Percentiles rank a stretch among this genome's conserved stretches.
phyloP scores from a whole-genome alignment of 2,113 vertebrate species.

The Leptodactylus fuscus region DNA sequence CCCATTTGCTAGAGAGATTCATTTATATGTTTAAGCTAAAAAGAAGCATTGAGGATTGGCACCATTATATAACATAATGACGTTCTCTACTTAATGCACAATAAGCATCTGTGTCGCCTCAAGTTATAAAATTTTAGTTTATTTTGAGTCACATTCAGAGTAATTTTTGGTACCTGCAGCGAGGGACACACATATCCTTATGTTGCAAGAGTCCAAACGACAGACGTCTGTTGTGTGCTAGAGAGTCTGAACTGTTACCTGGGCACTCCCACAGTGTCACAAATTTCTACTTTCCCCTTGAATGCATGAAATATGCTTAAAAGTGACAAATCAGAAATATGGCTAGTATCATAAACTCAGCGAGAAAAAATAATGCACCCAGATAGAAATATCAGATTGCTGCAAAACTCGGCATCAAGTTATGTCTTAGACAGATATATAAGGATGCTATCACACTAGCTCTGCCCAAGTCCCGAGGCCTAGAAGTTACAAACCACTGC shows the following conservation, averaged over 20 bases:
- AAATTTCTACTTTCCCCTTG: background rate
- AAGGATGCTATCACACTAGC: no score
- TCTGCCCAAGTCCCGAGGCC: no score
- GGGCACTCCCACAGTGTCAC: background rate
- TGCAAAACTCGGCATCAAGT: no score
- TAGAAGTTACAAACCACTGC: no score
- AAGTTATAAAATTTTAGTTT: background rate
- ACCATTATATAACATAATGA: background rate
- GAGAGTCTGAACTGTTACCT: background rate
- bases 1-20: background rate
- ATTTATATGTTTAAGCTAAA: constrained; percentile 2
- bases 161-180: background rate
- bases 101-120: background rate
- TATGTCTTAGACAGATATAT: no score
- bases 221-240: background rate
- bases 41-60: background rate
- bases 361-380: no score
- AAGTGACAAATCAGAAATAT: no score
- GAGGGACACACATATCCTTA: background rate
- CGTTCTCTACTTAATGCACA: background rate
- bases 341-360: no score
- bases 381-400: no score
- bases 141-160: background rate
- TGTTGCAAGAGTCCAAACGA: background rate
- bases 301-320: background rate